A percentile compares a stretch with the other conserved stretches of the same genome.
These are phyloP conservation scores for Microvelia longipes DNA, from an alignment of 1,140 invertebrate species.

Conservation along the genomic window DNA sequence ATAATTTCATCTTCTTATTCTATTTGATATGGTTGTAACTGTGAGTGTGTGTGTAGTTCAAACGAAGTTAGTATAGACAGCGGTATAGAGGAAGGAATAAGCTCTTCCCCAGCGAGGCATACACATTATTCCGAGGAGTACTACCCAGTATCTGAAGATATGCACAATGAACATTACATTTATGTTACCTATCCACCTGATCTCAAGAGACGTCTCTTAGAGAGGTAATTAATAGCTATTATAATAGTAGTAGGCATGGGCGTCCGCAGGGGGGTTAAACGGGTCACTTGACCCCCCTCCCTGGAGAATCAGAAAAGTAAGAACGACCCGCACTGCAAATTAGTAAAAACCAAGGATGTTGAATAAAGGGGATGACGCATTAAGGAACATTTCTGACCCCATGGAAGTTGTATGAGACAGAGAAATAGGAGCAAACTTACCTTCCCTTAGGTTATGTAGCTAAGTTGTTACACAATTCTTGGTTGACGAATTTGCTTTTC, in stretches of 20 bases:
- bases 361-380: neutral
- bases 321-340: neutral
- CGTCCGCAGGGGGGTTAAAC: too few species aligned
- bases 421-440: too few species aligned
- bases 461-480: too few species aligned
- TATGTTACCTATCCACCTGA: conserved; percentile 73
- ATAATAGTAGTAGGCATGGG: too few species aligned
- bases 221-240: conserved; percentile 56
- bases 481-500: too few species aligned
- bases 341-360: neutral
- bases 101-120: conserved; percentile 34
- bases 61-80: conserved; percentile 44
- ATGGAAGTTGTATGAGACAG: neutral
- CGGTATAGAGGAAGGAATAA: too few species aligned
- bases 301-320: neutral
- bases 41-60: too few species aligned
- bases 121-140: conserved; percentile 38
- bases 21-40: too few species aligned
- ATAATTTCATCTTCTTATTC: too few species aligned
- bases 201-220: conserved; percentile 57
- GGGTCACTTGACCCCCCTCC: neutral
- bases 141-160: conserved; percentile 23
- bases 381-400: neutral
- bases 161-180: conserved; percentile 48
- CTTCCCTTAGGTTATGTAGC: too few species aligned